Base-by-base conservation (phyloP, 2,113 vertebrate genomes). In the Spheniscus mendiculus region DNA sequence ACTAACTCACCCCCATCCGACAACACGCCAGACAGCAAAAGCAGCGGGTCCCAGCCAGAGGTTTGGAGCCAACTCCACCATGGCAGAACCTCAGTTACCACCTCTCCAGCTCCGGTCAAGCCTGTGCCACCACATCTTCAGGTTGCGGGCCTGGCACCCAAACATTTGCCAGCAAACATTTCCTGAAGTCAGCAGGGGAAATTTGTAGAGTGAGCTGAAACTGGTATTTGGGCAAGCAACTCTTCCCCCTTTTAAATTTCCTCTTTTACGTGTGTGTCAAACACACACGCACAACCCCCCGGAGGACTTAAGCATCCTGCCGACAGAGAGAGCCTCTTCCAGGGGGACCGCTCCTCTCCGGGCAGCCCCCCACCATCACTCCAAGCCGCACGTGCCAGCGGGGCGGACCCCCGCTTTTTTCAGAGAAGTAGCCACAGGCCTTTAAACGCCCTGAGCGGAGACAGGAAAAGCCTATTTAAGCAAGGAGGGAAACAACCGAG, bases 311-410 rank as follows among this genome's bases (percentile, higher is more conserved):
- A 53, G 52, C 9, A 49, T 3, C 19, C 36, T 44, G 18, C 6
- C 12, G 13, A 32, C 34, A 91, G 22, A 17, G 29, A 63, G 15
- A 13, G 34, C 38, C 25, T n/a, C 14, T 0, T 5, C 2, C 36
- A 42, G 40, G 36, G 34, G 26, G 69, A 11, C 40, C 3, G 4
- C 22, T 61, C 30, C 78, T 32, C n/a, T n/a, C n/a, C n/a, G 36
- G 29, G 40, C 42, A 70, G 49, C 7, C 12, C 56, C 18, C 42
- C 65, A 23, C 45, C 36, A 27, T 6, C 44, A 5, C 62, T 22
- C 47, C 34, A 12, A 73, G 61, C 34, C 13, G 3, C 36, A 23
- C 1, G 0, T 9, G 22, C 47, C 34, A 45, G n/a, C 2, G 0
- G 44, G 52, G 25, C 1, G 5, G 61, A 53, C 22, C 47, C 17